Conservation (phyloP, 2,113 vertebrate species). For the Glaucomys volans region DNA sequence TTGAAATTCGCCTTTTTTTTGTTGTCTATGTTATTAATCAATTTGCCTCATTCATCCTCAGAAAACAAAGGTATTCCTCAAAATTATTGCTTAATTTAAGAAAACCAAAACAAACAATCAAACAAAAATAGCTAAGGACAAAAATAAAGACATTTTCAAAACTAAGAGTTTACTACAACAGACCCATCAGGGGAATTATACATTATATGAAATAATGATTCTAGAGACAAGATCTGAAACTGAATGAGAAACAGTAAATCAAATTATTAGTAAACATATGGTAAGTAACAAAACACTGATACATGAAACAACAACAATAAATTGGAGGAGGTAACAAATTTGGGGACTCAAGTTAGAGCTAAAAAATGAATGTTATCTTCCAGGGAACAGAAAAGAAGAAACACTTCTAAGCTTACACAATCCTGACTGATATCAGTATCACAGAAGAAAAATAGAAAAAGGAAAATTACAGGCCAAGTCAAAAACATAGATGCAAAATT, state of each 20-base stretch:
- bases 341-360: neutral
- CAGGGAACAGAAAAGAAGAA: neutral
- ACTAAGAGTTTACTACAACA: conserved; percentile 16
- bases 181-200: neutral
- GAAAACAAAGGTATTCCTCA: conserved; percentile 30
- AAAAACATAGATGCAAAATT: neutral
- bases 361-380: neutral
- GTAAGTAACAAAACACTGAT: neutral
- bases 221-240: neutral
- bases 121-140: neutral
- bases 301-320: neutral
- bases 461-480: conserved; percentile 3
- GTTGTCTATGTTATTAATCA: neutral
- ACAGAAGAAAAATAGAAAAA: conserved; percentile 1
- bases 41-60: neutral
- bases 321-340: neutral
- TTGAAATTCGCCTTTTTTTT: neutral
- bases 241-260: neutral
- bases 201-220: neutral
- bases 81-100: neutral
- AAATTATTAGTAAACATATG: conserved; percentile 5
- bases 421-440: conserved; percentile 2
- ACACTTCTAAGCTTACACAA: neutral
- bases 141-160: conserved; percentile 21
- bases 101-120: neutral